These are phyloP conservation scores for Esox niger DNA, from an alignment of 2,113 vertebrate genomes.

Conservation along the genomic window DNA sequence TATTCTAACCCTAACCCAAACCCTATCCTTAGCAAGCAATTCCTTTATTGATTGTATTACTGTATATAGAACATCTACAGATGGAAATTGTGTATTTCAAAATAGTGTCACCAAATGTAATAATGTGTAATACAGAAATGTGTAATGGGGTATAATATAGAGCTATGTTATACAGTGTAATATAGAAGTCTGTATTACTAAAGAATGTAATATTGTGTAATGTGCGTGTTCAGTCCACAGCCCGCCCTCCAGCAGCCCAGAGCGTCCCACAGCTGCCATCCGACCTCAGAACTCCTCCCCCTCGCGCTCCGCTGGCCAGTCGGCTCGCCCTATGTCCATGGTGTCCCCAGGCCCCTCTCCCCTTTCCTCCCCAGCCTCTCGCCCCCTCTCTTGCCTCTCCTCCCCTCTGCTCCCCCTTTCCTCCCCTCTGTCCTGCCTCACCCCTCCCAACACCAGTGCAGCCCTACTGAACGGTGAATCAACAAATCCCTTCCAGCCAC, in stretches of 20 bases:
- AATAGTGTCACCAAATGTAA: neutral
- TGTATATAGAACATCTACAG: too few species aligned
- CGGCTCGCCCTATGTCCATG: conserved; percentile 78
- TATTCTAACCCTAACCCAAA: too few species aligned
- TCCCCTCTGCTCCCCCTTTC: conserved; percentile 78
- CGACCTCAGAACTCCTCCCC: conserved; percentile 87
- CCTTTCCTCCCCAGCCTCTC: conserved; percentile 53
- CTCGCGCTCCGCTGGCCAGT: conserved; percentile 78
- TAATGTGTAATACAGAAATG: neutral
- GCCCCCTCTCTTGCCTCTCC: conserved; percentile 44
- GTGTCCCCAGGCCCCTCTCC: conserved; percentile 79
- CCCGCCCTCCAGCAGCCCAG: conserved; percentile 76
- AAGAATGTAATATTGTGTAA: neutral
- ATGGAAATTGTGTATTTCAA: conserved; percentile 1
- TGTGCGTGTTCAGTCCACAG: conserved; percentile 69
- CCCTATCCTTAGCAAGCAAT: too few species aligned
- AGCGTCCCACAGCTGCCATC: conserved; percentile 81
- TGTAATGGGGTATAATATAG: too few species aligned
- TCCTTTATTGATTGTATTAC: too few species aligned
- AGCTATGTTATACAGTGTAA: conserved; percentile 7
- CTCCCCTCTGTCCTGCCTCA: conserved; percentile 83
- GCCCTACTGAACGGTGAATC: conserved; percentile 81
- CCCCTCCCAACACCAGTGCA: conserved; percentile 86
- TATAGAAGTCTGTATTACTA: too few species aligned
- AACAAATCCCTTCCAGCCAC: conserved; percentile 54